Percentiles rank a stretch among this genome's conserved stretches.
phyloP scores from a whole-genome alignment of 2,113 vertebrate species.

The Charadrius vociferus region DNA sequence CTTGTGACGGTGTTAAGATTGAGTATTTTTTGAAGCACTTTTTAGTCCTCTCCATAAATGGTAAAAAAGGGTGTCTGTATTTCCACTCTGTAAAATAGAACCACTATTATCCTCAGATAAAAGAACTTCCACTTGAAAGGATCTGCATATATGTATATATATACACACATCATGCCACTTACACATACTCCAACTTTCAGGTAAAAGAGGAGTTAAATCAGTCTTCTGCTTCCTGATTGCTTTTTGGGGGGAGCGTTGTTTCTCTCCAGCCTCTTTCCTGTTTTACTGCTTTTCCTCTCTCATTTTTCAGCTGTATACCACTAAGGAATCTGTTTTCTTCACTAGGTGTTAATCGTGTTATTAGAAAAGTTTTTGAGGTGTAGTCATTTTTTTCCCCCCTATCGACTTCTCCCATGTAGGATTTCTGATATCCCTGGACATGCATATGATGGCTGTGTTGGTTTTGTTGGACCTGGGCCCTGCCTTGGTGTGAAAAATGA shows the following conservation, averaged over 20 bases:
- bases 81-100: background rate
- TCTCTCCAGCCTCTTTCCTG: background rate
- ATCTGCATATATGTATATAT: background rate
- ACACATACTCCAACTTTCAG: background rate
- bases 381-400: background rate
- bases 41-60: background rate
- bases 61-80: background rate
- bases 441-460: background rate
- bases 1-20: background rate
- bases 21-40: background rate
- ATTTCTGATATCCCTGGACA: background rate
- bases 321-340: background rate
- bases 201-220: background rate
- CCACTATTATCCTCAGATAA: background rate
- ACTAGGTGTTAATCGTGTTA: rapidly evolving
- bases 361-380: background rate
- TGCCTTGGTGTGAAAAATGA: background rate
- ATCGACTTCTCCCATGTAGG: background rate
- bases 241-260: background rate
- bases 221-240: background rate
- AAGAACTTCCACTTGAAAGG: background rate
- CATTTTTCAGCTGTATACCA: background rate
- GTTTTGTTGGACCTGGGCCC: background rate
- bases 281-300: background rate
- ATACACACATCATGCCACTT: background rate